Evolutionary conservation across 2,113 vertebrate genomes (phyloP), one percentile per base, ranked within the genome.

Genomic region (Symphodus melops): DNA sequence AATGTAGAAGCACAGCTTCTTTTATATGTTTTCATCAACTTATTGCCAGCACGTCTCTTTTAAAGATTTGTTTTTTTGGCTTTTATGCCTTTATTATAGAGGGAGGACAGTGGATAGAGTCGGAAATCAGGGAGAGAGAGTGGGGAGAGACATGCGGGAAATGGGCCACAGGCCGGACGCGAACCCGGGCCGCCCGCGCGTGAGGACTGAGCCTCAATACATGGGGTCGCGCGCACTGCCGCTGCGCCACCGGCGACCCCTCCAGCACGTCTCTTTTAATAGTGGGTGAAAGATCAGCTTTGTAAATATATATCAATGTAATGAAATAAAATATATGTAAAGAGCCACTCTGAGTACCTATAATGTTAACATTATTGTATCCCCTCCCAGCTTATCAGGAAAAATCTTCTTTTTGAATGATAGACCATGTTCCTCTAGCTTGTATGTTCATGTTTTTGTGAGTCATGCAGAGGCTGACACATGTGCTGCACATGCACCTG

Each of bases 401-500:
- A 17, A 17, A 16, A 37, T 69, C 28, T 28, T 62, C 28, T 39
- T 62, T 44, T 12, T 17, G 23, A 42, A 61, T 68, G 56, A 65
- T 70, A 79, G 44, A 20, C 52, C 13, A 41, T 67, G 36, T 64
- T 77, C 53, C 33, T 77, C 51, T 20, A 13, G 33, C 14, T n/a
- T 54, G 71, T 81, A 55, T 58, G 68, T 81, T 66, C 66, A 81
- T 82, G 67, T 77, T 71, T 42, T 25, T 2, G 60, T 75, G 62
- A 56, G 87, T 83, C 78, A 83, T 71, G 81, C 68, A 51, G 36
- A 44, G 82, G 61, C 25, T 41, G 72, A 62, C 62, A 72, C 83
- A 77, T 72, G 66, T 81, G 69, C 66, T 85, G 76, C 57, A 56
- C 72, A 75, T 63, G 59, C 73, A 86, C 86, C 79, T 72, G 66